These are phyloP conservation scores for Lepidocyrtoides sp. DNA, from an alignment of 2,888 invertebrate genomes.

Conservation along the genomic window DNA sequence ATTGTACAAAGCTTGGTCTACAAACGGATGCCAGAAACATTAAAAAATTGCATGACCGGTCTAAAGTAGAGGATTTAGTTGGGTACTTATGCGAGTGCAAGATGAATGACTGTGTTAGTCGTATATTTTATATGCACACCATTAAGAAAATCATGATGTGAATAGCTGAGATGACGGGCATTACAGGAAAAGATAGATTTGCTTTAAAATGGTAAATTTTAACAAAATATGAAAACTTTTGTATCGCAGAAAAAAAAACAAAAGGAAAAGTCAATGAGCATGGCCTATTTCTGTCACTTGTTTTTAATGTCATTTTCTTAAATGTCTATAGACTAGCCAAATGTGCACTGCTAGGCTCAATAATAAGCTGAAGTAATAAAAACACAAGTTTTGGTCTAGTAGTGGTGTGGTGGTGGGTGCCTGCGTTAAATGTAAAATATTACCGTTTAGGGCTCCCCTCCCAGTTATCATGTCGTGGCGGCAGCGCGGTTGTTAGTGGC, in stretches of 20 bases:
- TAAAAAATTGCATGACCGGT: not conserved
- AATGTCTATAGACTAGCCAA: not conserved
- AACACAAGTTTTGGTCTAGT: not conserved
- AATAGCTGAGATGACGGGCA: too few relatives aligned
- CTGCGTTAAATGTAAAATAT: constrained; percentile 17
- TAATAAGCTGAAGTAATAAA: not conserved
- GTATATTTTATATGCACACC: constrained; percentile 48
- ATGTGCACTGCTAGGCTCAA: not conserved
- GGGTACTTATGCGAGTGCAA: constrained; percentile 19
- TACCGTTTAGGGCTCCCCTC: not conserved
- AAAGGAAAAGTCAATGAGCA: not conserved
- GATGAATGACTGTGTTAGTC: too few relatives aligned
- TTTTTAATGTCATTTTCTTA: not conserved
- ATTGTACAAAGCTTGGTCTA: too few relatives aligned
- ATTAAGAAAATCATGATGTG: constrained; percentile 13
- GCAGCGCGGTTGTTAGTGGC: not conserved
- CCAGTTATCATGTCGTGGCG: constrained; percentile 29
- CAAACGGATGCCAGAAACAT: not conserved
- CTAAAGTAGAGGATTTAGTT: not conserved
- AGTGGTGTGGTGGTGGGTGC: not conserved
- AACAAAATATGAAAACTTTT: too few relatives aligned
- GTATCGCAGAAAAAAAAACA: not conserved
- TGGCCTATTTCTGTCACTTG: not conserved
- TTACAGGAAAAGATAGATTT: too few relatives aligned
- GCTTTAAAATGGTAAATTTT: too few relatives aligned